Evolutionary conservation across 23 tunicate genomes (phyloP).

Genomic region (Ascidia mentula): DNA sequence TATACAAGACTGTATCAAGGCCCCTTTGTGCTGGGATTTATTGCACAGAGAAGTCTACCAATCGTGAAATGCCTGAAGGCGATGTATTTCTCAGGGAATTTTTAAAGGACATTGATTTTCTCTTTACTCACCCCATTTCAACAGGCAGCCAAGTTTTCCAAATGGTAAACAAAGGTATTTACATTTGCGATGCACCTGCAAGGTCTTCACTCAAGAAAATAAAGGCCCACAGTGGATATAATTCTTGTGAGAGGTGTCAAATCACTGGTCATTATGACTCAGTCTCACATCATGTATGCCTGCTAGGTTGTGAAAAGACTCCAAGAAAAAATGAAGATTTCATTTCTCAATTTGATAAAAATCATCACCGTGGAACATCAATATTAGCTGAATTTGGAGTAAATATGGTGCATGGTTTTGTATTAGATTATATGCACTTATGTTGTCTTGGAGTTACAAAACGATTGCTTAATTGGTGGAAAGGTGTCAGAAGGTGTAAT

Average conservation of each 20-base stretch:
- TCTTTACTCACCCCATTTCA: not conserved
- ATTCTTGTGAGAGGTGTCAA: not conserved
- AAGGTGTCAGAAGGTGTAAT: not conserved
- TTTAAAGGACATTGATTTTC: not conserved
- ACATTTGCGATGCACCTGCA: not conserved
- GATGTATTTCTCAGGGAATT: not conserved
- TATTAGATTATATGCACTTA: conserved; percentile 8
- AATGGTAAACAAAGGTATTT: not conserved
- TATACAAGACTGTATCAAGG: too few relatives aligned
- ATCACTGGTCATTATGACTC: not conserved
- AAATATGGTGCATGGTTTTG: not conserved
- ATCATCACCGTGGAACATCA: not conserved
- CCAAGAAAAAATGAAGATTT: not conserved
- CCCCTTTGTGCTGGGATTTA: not conserved
- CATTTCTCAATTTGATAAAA: not conserved
- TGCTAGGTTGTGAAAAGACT: not conserved
- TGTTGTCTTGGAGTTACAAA: not conserved
- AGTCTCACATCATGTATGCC: not conserved
- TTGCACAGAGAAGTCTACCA: not conserved
- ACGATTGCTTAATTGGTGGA: not conserved
- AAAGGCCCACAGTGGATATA: not conserved
- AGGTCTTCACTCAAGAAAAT: not conserved
- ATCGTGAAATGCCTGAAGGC: not conserved
- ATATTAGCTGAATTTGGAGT: not conserved
- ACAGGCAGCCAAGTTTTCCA: not conserved